phyloP scores from a whole-genome alignment of 2,797 vertebrate genomes.

The Notoglanidium macrostoma region DNA sequence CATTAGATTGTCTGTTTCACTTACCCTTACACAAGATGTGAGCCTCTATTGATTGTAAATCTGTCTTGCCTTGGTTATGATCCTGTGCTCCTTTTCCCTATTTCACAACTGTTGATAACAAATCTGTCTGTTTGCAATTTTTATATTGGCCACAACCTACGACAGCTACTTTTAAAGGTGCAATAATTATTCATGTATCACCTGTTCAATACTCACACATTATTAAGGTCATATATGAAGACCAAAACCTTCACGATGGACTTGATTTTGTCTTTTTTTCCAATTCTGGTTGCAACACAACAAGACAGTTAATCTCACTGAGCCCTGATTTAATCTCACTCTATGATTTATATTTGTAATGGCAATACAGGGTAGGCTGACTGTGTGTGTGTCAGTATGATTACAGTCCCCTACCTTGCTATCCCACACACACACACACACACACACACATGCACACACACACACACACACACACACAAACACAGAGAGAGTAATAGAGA shows the following conservation, averaged over 20 bases:
- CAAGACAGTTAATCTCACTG: slow-evolving; percentile 71
- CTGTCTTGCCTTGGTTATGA: background rate
- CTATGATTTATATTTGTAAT: slow-evolving; percentile 55
- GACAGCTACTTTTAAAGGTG: background rate
- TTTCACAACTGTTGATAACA: background rate
- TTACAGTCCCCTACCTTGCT: slow-evolving; percentile 1
- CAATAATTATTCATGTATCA: background rate
- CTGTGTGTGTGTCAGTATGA: slow-evolving; percentile 9
- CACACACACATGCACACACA: background rate
- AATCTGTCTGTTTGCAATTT: background rate
- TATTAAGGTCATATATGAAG: slow-evolving; percentile 8
- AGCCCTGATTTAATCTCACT: slow-evolving; percentile 74
- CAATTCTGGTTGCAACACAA: slow-evolving; percentile 67
- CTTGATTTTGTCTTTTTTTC: slow-evolving; percentile 4
- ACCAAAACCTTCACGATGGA: background rate
- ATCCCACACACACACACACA: background rate
- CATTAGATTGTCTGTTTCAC: background rate
- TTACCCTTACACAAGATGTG: background rate
- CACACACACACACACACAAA: slow-evolving; percentile 26
- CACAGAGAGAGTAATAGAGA: too few species aligned
- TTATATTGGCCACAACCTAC: background rate
- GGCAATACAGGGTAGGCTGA: slow-evolving; percentile 31
- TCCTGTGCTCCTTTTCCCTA: background rate
- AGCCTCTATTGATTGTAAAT: background rate
- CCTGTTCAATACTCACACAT: background rate